These are phyloP conservation scores for Neopelma chrysocephalum DNA, from an alignment of 2,797 vertebrate species.

Conservation along the genomic window DNA sequence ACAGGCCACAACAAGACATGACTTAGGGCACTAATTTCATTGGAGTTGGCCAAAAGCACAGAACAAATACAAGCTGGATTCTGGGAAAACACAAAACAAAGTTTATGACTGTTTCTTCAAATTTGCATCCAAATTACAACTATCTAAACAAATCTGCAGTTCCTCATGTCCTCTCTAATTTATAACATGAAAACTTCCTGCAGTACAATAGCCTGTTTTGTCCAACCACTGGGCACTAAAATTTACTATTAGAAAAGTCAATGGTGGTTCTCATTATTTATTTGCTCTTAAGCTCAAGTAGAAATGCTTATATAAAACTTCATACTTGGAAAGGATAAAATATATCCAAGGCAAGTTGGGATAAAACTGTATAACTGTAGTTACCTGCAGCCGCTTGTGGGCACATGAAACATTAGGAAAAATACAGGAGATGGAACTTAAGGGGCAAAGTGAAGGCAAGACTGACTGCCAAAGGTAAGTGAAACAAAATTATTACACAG, in stretches of 20 bases:
- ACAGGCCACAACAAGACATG: neutral
- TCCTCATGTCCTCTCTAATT: neutral
- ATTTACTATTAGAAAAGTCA: neutral
- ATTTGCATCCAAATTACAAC: neutral
- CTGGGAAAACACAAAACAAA: neutral
- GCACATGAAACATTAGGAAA: neutral
- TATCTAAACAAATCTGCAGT: neutral
- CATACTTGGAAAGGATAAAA: neutral
- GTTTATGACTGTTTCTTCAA: neutral
- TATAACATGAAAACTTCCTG: neutral
- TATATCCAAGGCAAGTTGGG: neutral
- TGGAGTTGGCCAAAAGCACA: neutral
- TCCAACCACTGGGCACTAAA: neutral
- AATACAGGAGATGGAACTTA: neutral
- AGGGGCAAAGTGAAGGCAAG: neutral
- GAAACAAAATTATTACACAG: neutral
- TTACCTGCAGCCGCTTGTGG: neutral
- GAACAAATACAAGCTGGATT: neutral
- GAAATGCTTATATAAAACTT: neutral
- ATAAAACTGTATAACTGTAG: neutral
- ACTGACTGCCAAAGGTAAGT: neutral
- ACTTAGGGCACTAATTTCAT: neutral
- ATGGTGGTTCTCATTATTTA: neutral
- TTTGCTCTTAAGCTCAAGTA: neutral
- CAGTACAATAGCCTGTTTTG: neutral